Evolutionary conservation across 2,888 invertebrate species (phyloP).

Genomic region (Cyclophora punctaria): DNA sequence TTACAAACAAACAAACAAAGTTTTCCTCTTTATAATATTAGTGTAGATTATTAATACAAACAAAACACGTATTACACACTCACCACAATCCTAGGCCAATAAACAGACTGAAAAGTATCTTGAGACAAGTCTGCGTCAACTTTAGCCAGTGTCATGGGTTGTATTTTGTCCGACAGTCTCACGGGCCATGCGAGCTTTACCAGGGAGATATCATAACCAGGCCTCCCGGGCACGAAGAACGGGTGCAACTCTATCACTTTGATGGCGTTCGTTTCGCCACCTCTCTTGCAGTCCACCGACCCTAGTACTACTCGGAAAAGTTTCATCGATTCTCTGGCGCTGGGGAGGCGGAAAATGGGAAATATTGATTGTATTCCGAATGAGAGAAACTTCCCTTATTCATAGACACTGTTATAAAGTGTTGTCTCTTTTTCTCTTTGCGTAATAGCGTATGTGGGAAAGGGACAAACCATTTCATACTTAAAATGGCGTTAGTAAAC

Average conservation of each 20-base stretch:
- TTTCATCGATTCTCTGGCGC: slow-evolving; percentile 51
- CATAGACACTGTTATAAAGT: too few relatives aligned
- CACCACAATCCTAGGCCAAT: slow-evolving; percentile 61
- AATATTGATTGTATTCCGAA: too few relatives aligned
- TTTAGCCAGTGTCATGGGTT: slow-evolving; percentile 40
- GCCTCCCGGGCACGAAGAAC: slow-evolving; percentile 28
- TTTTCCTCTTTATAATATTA: too few relatives aligned
- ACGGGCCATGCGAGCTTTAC: slow-evolving; percentile 34
- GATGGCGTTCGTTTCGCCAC: slow-evolving; percentile 40
- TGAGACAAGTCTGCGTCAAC: slow-evolving; percentile 21
- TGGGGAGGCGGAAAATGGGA: slow-evolving; percentile 18
- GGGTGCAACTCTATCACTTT: slow-evolving; percentile 46
- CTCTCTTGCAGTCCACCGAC: slow-evolving; percentile 52
- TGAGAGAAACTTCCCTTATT: too few relatives aligned
- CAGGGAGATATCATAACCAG: slow-evolving; percentile 46
- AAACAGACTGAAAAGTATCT: slow-evolving; percentile 40
- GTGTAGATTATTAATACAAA: not conserved
- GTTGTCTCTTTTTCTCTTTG: too few relatives aligned
- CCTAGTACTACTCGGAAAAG: slow-evolving; percentile 49
- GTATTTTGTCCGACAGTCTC: slow-evolving; percentile 24
- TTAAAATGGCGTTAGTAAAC: too few relatives aligned
- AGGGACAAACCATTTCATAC: too few relatives aligned
- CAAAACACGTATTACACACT: slow-evolving; percentile 24
- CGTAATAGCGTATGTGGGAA: too few relatives aligned
- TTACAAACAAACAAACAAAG: too few relatives aligned